Base-by-base conservation (phyloP, 2,797 vertebrate species). In the Phoeniculus purpureus region DNA sequence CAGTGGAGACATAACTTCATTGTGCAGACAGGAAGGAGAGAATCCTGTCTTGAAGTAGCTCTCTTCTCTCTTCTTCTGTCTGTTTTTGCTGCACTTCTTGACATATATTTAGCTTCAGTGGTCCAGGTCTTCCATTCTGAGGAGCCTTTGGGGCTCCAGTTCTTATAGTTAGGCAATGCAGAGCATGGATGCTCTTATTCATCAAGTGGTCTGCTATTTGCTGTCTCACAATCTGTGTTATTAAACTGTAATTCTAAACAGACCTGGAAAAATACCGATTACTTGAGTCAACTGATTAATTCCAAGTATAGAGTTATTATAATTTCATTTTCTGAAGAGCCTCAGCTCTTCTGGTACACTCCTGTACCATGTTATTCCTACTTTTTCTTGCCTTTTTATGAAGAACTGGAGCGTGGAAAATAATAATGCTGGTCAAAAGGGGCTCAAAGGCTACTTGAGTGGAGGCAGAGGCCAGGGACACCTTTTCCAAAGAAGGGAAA, bases 311-410 rank as follows among this genome's bases (percentile, higher is more conserved):
- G 78, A 77, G 61, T 80, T 74, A 87, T 65, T 65, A 74, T 74
- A 2, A 67, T 90, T 86, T 45, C 29, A 82, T 94, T 94, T 94
- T 85, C 90, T 94, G 65, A 85, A 89, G 83, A 93, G 65, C 58
- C 51, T 90, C 52, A 37, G 61, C 54, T 64, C 13, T 87, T 79
- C 68, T 89, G 20, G 48, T 84, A 71, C n/a, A 23, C 40, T 88
- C 40, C 37, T 48, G 15, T 26, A 54, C 80, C 37, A 22, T 68
- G 55, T 67, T 81, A 21, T 93, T 82, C 43, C 68, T 78, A 19
- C 12, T 78, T 86, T 79, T 77, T 67, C 47, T 87, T 89, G 48
- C 18, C 22, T 68, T 77, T 80, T 74, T 72, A 59, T 65, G 47
- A 68, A 81, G 29, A 86, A 77, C n/a, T 55, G 55, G 45, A 90